Evolutionary conservation across 2,888 invertebrate species (phyloP).

Genomic region (Macrophya annulata): DNA sequence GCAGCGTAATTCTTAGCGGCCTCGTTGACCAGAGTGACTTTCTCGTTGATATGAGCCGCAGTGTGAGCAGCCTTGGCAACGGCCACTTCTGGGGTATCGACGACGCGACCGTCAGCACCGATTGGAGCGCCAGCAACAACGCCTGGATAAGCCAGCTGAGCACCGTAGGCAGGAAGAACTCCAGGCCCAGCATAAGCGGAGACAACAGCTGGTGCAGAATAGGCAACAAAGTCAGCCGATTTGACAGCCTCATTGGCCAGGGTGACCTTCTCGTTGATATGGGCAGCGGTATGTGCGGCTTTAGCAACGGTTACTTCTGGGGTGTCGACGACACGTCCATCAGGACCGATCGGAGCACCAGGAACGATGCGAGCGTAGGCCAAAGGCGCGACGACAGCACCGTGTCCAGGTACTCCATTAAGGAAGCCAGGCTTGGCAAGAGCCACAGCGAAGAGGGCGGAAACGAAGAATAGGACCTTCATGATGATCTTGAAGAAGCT

Average conservation of each 20-base stretch:
- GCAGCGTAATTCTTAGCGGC: conserved; percentile 24
- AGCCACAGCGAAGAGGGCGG: conserved; percentile 38
- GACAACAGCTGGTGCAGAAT: not conserved
- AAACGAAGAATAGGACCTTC: conserved; percentile 46
- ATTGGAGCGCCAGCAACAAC: conserved; percentile 47
- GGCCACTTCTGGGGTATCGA: conserved; percentile 65
- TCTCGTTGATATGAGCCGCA: conserved; percentile 53
- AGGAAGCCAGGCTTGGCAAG: conserved; percentile 31
- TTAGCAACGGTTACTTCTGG: conserved; percentile 65
- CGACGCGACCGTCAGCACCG: conserved; percentile 56
- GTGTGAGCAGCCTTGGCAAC: conserved; percentile 62
- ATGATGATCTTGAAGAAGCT: conserved; percentile 40
- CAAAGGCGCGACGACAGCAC: conserved; percentile 32
- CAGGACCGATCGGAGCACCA: conserved; percentile 56
- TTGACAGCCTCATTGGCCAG: conserved; percentile 54
- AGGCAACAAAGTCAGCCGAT: conserved; percentile 40
- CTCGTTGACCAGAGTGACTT: conserved; percentile 48
- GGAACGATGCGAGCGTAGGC: conserved; percentile 48
- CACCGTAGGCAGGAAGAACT: conserved; percentile 40
- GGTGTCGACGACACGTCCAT: conserved; percentile 61
- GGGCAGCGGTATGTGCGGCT: conserved; percentile 58
- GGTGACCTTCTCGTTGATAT: conserved; percentile 54
- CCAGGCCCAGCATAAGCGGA: conserved; percentile 32
- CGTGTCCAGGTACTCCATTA: conserved; percentile 28
- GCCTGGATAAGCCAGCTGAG: conserved; percentile 35